Evolutionary conservation across 2,797 vertebrate genomes (phyloP), one percentile per base, ranked within the genome.

Genomic region (Sebastes taczanowskii): DNA sequence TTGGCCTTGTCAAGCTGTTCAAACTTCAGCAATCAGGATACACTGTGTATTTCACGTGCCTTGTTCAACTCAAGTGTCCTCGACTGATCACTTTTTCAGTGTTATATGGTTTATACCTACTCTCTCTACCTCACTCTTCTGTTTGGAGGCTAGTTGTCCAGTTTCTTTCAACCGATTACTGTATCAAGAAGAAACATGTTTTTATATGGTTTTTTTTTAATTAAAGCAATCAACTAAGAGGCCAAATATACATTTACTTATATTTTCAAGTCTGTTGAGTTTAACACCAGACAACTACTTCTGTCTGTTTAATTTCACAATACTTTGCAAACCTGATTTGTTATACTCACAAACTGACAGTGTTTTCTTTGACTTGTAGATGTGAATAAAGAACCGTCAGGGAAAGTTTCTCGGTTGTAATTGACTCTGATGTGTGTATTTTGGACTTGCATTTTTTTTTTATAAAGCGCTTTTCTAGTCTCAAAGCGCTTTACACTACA

Each of bases 21-120:
- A 38, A 22, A 63, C 34, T 35, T 69, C 29, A 42, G 14, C 49
- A 14, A 53, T 35, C 61, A 68, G 23, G 22, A 65, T 73, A 16
- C 29, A 59, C 52, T 80, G 61, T 74, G 20, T 23, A 22, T 60
- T 22, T 62, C 59, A 70, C 1, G 77, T 82, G 64, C 68, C 84
- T 86, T 86, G 34, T 32, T 74, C 18, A 76, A 23, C 14, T 61
- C 9, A 77, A 72, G 62, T 83, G 58, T 59, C 63, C 14, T 71
- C 1, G 3, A 55, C 42, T 46, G 30, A 60, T 22, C 1, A 18
- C 30, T 60, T 49, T 49, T 46, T 66, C 1, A 46, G 13, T 18
- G 20, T 67, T 52, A n/a, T n/a, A 27, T n/a, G 35, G 2, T 62
- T 35, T 38, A 38, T 27, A 64, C 20, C 18, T 35, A 9, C 22